Evolutionary conservation across 1,140 invertebrate species (phyloP), one percentile per base, ranked within the genome.

Genomic region (Drosophila funebris): DNA sequence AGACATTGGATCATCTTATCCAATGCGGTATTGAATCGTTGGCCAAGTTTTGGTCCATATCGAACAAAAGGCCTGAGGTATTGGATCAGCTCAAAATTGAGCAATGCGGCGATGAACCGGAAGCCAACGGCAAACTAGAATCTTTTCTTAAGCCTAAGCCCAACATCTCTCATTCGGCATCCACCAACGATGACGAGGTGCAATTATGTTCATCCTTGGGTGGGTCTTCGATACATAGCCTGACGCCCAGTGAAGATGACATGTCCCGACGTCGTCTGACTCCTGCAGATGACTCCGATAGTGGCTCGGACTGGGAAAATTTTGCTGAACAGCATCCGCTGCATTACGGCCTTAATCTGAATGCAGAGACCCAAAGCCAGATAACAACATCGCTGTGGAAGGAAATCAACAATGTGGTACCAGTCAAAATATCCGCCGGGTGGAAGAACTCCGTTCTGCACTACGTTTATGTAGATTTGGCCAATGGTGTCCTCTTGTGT

Each of bases 381-480:
- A 94, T 96, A 61, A 93, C 95, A 13, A 95, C 96, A 73, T 94
- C 94, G 62, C 92, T 96, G 60, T 92, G 96, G 66, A 94, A 94
- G 70, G 95, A 96, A 91, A 94, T 95, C 16, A 94, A 95, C 75
- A 94, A 95, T 73, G 93, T 95, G 41, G 84, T 93, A 52, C 94
- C 95, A 0, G 93, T 93, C 39, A 93, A 94, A 81, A 93, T 90
- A 41, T 91, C 91, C 7, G 73, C 84, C 5, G 90, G 90, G 4
- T 91, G 89, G 85, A 91, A 84, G 53, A 88, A 91, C 8, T 73
- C 61, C 3, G 63, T 91, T 29, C 77, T 76, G 29, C 75, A 90
- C 58, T 91, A 91, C 22, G 80, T 91, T 0, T 91, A 90, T 11
- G 84, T 91, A n/a, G 90, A 91, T 43, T 73, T 77, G 22, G 64